A percentile compares a stretch with the other conserved stretches of the same genome.
Conservation (phyloP, 2,888 invertebrate genomes). For the Apotomis capreana region DNA sequence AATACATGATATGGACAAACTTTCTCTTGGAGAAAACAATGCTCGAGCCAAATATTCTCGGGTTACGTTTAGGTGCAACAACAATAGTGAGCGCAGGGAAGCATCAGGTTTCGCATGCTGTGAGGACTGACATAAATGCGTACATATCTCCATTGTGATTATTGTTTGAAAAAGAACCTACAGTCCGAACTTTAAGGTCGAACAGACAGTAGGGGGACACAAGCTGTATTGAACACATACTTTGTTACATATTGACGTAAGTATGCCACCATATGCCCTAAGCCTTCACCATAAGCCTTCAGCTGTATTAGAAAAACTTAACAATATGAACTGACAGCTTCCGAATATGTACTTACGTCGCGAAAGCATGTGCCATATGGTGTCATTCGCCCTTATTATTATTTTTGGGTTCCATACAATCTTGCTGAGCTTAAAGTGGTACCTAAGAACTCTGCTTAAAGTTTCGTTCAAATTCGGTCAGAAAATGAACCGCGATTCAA, state of each 20-base stretch:
- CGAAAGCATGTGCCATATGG: slow-evolving; percentile 28
- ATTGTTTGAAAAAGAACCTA: not conserved
- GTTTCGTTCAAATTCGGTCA: too few species aligned
- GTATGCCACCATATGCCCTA: slow-evolving; percentile 11
- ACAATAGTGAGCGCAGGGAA: slow-evolving; percentile 32
- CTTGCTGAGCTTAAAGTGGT: not conserved
- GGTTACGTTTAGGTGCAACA: slow-evolving; percentile 24
- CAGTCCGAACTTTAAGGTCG: not conserved
- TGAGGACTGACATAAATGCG: not conserved
- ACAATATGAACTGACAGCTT: slow-evolving; percentile 7
- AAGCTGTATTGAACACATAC: not conserved
- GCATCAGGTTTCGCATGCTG: slow-evolving; percentile 28
- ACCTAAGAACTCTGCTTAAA: too few species aligned
- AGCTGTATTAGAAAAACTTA: not conserved
- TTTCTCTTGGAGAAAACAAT: slow-evolving; percentile 36
- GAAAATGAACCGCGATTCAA: too few species aligned
- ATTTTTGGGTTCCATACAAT: slow-evolving; percentile 6
- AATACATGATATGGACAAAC: slow-evolving; percentile 26
- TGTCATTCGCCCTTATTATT: not conserved
- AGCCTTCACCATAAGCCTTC: not conserved
- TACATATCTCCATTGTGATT: not conserved
- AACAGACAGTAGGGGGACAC: not conserved
- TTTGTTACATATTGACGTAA: slow-evolving; percentile 9
- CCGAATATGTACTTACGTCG: slow-evolving; percentile 10
- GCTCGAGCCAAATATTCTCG: slow-evolving; percentile 31